Conservation (phyloP, 2,113 vertebrate species). For the Peromyscus californicus region DNA sequence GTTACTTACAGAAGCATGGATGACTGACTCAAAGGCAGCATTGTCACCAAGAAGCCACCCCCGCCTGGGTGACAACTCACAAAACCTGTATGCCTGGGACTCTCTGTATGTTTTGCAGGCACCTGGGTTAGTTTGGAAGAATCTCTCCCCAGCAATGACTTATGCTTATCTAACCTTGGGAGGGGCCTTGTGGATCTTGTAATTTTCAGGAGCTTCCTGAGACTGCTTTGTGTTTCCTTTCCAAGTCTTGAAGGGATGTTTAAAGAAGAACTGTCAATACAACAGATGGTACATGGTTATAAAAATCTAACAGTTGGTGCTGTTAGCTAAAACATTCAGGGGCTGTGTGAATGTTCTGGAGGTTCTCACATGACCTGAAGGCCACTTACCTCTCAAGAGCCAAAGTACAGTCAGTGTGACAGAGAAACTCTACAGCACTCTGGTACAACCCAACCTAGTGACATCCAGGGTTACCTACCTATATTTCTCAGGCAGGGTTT, state of each 20-base stretch:
- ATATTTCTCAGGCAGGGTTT: too few species aligned
- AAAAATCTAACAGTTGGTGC: background rate
- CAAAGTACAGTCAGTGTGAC: background rate
- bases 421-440: background rate
- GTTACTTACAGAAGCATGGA: too few species aligned
- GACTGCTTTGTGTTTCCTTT: background rate
- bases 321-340: background rate
- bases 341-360: background rate
- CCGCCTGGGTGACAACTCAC: background rate
- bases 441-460: accelerated
- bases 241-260: background rate
- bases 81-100: too few species aligned
- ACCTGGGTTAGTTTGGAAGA: too few species aligned
- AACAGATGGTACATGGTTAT: background rate
- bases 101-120: background rate
- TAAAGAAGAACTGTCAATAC: background rate
- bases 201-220: background rate
- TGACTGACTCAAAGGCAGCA: background rate
- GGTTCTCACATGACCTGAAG: background rate
- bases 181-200: background rate
- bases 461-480: background rate
- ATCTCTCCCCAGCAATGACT: background rate
- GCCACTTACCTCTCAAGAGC: background rate
- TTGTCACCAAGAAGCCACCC: background rate
- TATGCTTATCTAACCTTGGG: background rate